A percentile compares a stretch with the other conserved stretches of the same genome.
Evolutionary conservation across 2,797 vertebrate species (phyloP).

Genomic region (Artibeus jamaicensis): DNA sequence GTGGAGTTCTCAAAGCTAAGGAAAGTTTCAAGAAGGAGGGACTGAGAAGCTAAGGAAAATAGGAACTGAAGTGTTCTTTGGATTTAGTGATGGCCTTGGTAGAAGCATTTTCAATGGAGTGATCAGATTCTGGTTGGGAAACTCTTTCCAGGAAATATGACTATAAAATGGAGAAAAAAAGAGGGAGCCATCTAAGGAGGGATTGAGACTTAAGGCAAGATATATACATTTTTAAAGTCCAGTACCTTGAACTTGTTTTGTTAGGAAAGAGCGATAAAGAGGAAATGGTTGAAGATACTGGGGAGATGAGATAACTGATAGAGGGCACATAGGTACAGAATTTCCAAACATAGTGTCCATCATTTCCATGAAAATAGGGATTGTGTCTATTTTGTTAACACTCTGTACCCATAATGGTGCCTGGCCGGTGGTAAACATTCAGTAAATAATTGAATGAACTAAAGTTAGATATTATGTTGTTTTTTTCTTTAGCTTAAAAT

Average conservation of each 20-base stretch:
- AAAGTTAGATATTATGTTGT: neutral
- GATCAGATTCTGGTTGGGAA: neutral
- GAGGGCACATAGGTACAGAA: neutral
- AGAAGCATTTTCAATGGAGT: neutral
- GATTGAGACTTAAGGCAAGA: neutral
- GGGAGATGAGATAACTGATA: neutral
- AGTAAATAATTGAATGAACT: conserved; percentile 34
- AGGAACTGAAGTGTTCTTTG: neutral
- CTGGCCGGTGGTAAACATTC: neutral
- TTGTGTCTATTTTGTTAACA: neutral
- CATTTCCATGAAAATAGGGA: neutral
- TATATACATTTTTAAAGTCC: neutral
- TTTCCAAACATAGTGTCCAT: neutral
- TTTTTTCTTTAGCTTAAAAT: neutral
- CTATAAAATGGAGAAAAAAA: neutral
- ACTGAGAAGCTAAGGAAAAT: conserved; percentile 22
- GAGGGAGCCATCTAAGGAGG: neutral
- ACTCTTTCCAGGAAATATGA: conserved; percentile 18
- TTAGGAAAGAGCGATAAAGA: neutral
- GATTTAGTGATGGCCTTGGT: neutral
- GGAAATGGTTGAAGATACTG: neutral
- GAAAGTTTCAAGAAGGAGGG: neutral
- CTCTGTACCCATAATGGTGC: neutral
- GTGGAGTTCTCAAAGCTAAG: neutral
- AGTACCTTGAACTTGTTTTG: conserved; percentile 4